Evolutionary conservation across 2,888 invertebrate species (phyloP).

Genomic region (Andrena minutula): DNA sequence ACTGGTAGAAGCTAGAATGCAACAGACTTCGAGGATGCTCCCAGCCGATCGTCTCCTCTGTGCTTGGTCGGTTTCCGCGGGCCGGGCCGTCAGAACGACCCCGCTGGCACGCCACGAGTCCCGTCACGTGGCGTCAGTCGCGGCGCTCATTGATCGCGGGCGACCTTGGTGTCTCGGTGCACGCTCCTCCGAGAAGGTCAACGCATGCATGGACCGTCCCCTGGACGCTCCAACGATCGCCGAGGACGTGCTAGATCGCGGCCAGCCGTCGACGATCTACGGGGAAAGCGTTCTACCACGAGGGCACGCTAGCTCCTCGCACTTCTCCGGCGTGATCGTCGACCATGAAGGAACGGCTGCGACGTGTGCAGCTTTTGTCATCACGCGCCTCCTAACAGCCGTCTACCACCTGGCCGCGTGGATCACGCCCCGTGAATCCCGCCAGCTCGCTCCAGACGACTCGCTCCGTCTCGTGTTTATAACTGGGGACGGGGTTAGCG

Average conservation of each 20-base stretch:
- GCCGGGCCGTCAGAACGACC: background rate
- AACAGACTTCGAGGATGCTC: background rate
- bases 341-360: slow-evolving; percentile 31
- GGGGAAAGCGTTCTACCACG: slow-evolving; percentile 22
- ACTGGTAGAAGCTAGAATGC: background rate
- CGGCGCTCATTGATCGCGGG: slow-evolving; percentile 63
- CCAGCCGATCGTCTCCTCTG: background rate
- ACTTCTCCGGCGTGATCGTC: slow-evolving; percentile 32
- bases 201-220: slow-evolving; percentile 37
- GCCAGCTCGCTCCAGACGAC: slow-evolving; percentile 25
- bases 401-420: slow-evolving; percentile 24
- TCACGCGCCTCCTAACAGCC: slow-evolving; percentile 28
- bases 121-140: slow-evolving; percentile 66
- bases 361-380: slow-evolving; percentile 33
- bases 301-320: slow-evolving; percentile 25
- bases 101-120: slow-evolving; percentile 10
- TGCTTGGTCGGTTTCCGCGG: background rate
- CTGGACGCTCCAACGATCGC: slow-evolving; percentile 4
- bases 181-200: slow-evolving; percentile 42
- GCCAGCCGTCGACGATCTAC: slow-evolving; percentile 26
- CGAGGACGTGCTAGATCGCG: background rate
- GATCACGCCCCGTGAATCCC: slow-evolving; percentile 1
- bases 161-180: slow-evolving; percentile 60
- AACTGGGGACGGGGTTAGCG: slow-evolving; percentile 41
- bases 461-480: slow-evolving; percentile 57